Base-by-base conservation (phyloP, 1,140 invertebrate species). In the Vanessa tameamea region DNA sequence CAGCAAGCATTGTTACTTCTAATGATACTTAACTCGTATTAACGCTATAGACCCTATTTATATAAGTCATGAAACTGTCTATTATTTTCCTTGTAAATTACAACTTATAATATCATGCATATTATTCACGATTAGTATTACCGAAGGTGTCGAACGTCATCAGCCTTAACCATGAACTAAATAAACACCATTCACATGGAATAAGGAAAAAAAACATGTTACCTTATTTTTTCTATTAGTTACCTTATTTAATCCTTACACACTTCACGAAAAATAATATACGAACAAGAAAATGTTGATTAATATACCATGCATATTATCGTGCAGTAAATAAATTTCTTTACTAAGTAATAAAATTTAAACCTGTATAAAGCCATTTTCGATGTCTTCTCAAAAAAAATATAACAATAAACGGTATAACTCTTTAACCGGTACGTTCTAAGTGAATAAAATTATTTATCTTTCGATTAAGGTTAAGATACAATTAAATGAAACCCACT, bases 281-380 rank as follows among this genome's bases (percentile, higher is more conserved):
- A 57, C 55, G 37, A 51, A 23, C 31, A 61, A 61, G 26, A 15
- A 61, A 61, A 61, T 12, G 7, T n/a, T 9, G 4, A 31, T 15
- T 37, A 61, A 26, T 13, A 59, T 16, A 57, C 16, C 71, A 73
- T 73, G 71, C 72, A 73, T 16, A 6, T 31, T 31, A 67, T 12
- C 71, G 64, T 67, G 71, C 71, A 43, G 59, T 57, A 20, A 61
- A 37, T 4, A 51, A 37, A 68, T 61, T 26, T 43, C 43, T 61
- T 50, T 63, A 20, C 47, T 50, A 67, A 47, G 43, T 68, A 74
- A 82, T 85, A 61, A 37, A 37, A 20, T 37, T 31, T 61, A 61
- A 61, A 88, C 85, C 86, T 88, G 85, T 83, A 86, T 47, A 88
- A 75, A 76, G 83, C 86, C 86, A 88, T 87, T 61, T 79, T 81